These are phyloP conservation scores for Lepidurus apus DNA, from an alignment of 1,140 invertebrate species.

Conservation along the genomic window DNA sequence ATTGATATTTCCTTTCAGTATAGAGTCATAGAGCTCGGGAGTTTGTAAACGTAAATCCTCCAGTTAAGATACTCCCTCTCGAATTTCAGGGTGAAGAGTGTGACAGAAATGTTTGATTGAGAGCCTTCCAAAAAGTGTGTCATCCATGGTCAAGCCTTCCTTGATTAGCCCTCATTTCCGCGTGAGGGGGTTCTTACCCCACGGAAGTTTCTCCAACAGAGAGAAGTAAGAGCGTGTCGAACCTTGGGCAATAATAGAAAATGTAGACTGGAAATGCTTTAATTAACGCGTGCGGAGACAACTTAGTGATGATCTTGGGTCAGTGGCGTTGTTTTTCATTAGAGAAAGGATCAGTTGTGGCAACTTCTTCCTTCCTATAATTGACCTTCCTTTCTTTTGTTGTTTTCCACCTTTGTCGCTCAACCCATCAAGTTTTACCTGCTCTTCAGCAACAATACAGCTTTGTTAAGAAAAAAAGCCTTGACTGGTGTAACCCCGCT, in stretches of 20 bases:
- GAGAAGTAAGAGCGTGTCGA: not conserved
- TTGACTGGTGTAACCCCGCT: not conserved
- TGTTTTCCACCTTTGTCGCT: not conserved
- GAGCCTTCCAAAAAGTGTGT: not conserved
- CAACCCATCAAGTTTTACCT: not conserved
- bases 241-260: not conserved
- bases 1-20: too few relatives aligned
- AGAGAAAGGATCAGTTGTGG: not conserved
- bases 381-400: not conserved
- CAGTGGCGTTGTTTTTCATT: not conserved
- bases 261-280: not conserved
- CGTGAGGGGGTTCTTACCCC: too few relatives aligned
- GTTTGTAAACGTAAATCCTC: too few relatives aligned
- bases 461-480: not conserved
- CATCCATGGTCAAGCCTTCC: not conserved
- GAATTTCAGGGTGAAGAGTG: not conserved
- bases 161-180: not conserved
- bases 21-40: too few relatives aligned
- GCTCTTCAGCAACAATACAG: not conserved
- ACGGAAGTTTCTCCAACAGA: too few relatives aligned
- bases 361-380: slow-evolving; percentile 8
- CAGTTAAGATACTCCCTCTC: too few relatives aligned
- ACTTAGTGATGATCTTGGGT: slow-evolving; percentile 5
- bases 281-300: not conserved
- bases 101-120: not conserved